A percentile compares a stretch with the other conserved stretches of the same genome.
Evolutionary conservation across 1,140 invertebrate genomes (phyloP).

Genomic region (Drosophila carrolli): DNA sequence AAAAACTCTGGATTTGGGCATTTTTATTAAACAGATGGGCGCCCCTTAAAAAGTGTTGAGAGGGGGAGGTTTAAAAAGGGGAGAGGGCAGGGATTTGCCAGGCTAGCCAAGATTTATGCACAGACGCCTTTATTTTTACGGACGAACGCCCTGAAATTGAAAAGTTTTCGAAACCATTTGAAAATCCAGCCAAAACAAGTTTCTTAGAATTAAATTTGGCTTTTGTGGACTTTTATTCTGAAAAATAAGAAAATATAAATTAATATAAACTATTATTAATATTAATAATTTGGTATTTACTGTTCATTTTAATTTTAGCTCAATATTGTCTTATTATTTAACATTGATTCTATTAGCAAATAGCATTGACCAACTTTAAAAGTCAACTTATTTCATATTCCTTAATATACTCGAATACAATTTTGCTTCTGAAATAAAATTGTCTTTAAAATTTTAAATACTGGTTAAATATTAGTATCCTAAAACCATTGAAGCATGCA

Average conservation of each 20-base stretch:
- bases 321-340: no score
- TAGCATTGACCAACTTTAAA: no score
- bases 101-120: slow-evolving; percentile 73
- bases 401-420: no score
- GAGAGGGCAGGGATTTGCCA: slow-evolving; percentile 56
- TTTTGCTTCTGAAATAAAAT: no score
- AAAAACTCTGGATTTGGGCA: slow-evolving; percentile 18
- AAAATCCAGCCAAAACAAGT: slow-evolving; percentile 1
- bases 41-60: slow-evolving; percentile 5
- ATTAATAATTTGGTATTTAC: neutral
- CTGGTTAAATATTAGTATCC: no score
- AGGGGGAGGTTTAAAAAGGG: neutral
- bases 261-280: no score
- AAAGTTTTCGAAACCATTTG: slow-evolving; percentile 61
- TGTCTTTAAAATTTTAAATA: no score
- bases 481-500: no score
- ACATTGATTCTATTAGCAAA: no score
- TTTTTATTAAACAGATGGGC: slow-evolving; percentile 69
- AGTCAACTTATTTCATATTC: no score
- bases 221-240: neutral
- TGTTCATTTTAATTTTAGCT: no score
- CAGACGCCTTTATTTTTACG: slow-evolving; percentile 72
- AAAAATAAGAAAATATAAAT: no score
- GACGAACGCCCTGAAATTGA: slow-evolving; percentile 65
- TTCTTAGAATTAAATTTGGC: neutral